phyloP scores from a whole-genome alignment of 2,797 vertebrate genomes.

The Remorina albescens region DNA sequence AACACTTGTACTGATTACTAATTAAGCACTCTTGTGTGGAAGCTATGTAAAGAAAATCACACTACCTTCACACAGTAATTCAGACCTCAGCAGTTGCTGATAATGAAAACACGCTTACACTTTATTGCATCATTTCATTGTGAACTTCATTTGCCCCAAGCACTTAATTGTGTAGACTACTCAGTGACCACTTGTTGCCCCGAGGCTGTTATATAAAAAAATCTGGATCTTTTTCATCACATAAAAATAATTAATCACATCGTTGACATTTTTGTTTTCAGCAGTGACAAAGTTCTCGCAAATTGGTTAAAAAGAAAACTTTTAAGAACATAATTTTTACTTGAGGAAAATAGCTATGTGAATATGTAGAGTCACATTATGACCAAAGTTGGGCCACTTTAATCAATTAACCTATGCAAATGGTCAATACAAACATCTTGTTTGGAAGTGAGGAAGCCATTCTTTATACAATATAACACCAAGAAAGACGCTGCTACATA shows the following conservation, averaged over 20 bases:
- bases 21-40: slow-evolving; percentile 63
- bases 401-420: background rate
- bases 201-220: slow-evolving; percentile 10
- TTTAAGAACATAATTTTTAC: no score
- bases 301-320: no score
- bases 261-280: background rate
- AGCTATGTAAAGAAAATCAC: slow-evolving; percentile 56
- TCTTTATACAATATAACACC: background rate
- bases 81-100: slow-evolving; percentile 61
- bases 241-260: slow-evolving; percentile 36
- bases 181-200: slow-evolving; percentile 62
- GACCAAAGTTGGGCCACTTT: background rate
- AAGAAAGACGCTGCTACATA: background rate
- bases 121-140: slow-evolving; percentile 75
- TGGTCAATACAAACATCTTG: background rate
- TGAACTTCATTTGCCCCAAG: slow-evolving; percentile 59
- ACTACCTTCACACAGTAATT: slow-evolving; percentile 55
- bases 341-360: no score
- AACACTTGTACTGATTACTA: slow-evolving; percentile 72
- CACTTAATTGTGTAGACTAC: slow-evolving; percentile 43
- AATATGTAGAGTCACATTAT: background rate
- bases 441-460: background rate
- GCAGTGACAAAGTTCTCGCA: background rate
- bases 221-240: background rate
- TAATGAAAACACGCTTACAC: slow-evolving; percentile 69